These are phyloP conservation scores for Misgurnus mizolepis DNA, from an alignment of 2,113 vertebrate species.

Conservation along the genomic window DNA sequence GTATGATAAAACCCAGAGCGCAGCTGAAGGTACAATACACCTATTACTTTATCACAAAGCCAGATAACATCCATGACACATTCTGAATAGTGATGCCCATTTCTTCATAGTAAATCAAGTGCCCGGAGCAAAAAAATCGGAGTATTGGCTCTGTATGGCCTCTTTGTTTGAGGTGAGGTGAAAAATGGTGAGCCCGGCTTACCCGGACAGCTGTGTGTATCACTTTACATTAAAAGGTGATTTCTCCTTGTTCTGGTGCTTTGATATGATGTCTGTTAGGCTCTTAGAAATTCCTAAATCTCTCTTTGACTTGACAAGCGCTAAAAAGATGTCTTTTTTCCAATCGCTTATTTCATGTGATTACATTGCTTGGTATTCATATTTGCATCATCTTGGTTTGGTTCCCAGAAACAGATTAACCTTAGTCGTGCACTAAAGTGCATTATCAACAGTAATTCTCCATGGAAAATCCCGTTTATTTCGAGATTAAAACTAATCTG, in stretches of 20 bases:
- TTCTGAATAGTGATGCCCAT: background rate
- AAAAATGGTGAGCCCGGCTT: constrained; percentile 2
- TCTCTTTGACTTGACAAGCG: background rate
- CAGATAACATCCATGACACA: constrained; percentile 30
- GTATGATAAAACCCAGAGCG: constrained; percentile 25
- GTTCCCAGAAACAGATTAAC: constrained; percentile 32
- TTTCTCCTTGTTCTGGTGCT: constrained; percentile 1
- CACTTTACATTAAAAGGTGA: constrained; percentile 26
- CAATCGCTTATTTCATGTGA: constrained; percentile 6
- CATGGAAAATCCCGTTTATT: constrained; percentile 14
- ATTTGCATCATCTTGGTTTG: constrained; percentile 28
- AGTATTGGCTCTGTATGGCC: background rate
- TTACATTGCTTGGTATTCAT: constrained; percentile 18
- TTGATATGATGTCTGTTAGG: constrained; percentile 34
- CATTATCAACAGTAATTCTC: constrained; percentile 22
- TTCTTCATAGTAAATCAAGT: constrained; percentile 30
- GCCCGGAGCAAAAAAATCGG: background rate
- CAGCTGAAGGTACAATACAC: constrained; percentile 18
- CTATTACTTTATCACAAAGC: constrained; percentile 21
- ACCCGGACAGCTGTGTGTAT: constrained; percentile 29
- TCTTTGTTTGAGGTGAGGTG: constrained; percentile 21
- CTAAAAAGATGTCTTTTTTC: constrained; percentile 1
- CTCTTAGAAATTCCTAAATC: constrained; percentile 30
- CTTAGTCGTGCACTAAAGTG: constrained; percentile 14
- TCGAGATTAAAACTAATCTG: constrained; percentile 21